Percentiles rank a stretch among this genome's conserved stretches.
phyloP scores from a whole-genome alignment of 2,113 vertebrate species.

The Tricholaema leucomelas region DNA sequence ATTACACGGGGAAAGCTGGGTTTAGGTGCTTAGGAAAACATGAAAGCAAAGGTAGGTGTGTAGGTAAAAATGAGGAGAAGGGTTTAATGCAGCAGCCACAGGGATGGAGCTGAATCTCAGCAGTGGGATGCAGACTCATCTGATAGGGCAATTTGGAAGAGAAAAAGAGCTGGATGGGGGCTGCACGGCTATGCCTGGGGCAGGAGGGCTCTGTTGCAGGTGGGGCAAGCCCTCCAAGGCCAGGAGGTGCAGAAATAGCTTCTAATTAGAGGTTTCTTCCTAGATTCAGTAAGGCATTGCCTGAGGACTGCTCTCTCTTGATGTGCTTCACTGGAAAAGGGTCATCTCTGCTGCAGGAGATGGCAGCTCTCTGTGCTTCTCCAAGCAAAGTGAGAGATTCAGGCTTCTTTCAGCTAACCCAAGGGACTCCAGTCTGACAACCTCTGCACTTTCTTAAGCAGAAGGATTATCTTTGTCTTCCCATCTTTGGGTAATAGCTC shows the following conservation, averaged over 20 bases:
- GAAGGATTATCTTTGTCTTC: not conserved
- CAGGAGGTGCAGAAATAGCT: not conserved
- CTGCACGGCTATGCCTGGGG: not conserved
- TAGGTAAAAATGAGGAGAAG: not conserved
- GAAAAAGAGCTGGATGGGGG: too few species aligned
- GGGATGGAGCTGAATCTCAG: not conserved
- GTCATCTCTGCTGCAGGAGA: not conserved
- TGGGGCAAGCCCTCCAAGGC: not conserved
- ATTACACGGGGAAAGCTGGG: rapidly evolving
- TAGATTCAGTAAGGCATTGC: not conserved
- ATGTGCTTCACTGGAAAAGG: not conserved
- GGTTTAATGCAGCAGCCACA: not conserved
- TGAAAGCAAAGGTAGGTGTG: not conserved
- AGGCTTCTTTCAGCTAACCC: not conserved
- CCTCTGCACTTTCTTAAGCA: not conserved
- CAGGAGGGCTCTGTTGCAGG: not conserved
- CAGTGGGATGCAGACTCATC: not conserved
- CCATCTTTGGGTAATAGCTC: not conserved
- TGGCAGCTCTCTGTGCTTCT: not conserved
- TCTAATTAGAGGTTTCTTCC: not conserved
- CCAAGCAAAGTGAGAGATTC: not conserved
- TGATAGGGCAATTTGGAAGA: rapidly evolving
- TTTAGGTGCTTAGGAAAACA: not conserved
- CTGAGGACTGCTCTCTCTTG: not conserved
- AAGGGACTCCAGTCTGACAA: rapidly evolving